These are phyloP conservation scores for Podotricha telesiphe DNA, from an alignment of 2,888 invertebrate genomes.

Conservation along the genomic window DNA sequence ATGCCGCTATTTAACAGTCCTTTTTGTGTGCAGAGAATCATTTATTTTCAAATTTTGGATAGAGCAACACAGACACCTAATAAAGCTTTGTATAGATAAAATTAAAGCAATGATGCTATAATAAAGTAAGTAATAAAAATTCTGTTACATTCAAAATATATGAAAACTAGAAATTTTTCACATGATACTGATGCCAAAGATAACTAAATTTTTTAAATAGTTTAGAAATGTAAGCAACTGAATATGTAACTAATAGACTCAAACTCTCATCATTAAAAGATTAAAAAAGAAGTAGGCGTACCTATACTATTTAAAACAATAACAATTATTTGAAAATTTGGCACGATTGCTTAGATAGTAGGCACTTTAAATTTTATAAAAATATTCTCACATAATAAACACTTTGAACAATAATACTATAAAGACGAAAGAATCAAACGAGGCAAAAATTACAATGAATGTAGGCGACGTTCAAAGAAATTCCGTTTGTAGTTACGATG, in stretches of 20 bases:
- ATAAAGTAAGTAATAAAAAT: not conserved
- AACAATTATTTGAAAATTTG: not conserved
- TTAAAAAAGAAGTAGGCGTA: not conserved
- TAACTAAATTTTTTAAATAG: not conserved
- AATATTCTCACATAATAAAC: slow-evolving; percentile 25
- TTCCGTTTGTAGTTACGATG: slow-evolving; percentile 21
- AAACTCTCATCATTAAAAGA: not conserved
- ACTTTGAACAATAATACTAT: slow-evolving; percentile 23
- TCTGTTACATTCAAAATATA: not conserved
- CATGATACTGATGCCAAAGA: not conserved
- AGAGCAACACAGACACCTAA: slow-evolving; percentile 13
- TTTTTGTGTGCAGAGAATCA: slow-evolving; percentile 23
- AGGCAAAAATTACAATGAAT: slow-evolving; percentile 19
- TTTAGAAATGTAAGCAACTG: not conserved
- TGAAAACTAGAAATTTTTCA: not conserved
- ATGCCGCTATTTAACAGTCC: slow-evolving; percentile 34
- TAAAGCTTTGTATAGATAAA: slow-evolving; percentile 6
- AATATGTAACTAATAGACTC: not conserved
- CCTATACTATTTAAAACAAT: slow-evolving; percentile 12
- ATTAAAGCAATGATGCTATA: not conserved
- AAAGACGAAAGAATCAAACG: slow-evolving; percentile 18
- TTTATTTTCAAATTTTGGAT: slow-evolving; percentile 14
- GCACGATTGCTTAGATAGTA: not conserved
- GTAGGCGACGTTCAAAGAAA: slow-evolving; percentile 25
- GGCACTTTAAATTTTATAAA: slow-evolving; percentile 15